Evolutionary conservation across 2,113 vertebrate species (phyloP).

Genomic region (Semicossyphus pulcher): DNA sequence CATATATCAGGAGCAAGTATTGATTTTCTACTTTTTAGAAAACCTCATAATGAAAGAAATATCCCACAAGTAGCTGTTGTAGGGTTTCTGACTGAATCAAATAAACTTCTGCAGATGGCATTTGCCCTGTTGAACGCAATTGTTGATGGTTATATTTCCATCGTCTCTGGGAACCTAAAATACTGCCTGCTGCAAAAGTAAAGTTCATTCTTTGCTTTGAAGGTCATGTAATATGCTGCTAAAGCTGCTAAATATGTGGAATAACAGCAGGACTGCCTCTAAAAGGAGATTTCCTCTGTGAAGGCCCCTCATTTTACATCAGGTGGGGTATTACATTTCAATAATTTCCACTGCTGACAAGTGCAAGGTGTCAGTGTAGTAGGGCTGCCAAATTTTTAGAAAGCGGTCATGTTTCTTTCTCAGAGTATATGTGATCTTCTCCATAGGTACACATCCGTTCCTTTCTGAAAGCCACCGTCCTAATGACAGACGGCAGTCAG

Average conservation of each 20-base stretch:
- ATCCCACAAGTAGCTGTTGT: not conserved
- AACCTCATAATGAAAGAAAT: not conserved
- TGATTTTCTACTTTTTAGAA: not conserved
- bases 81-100: not conserved
- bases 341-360: no score
- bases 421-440: no score
- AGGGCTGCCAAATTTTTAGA: no score
- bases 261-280: no score
- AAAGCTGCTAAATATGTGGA: no score
- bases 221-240: no score
- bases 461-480: no score
- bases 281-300: not conserved
- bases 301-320: not conserved
- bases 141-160: not conserved
- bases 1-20: not conserved
- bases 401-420: no score
- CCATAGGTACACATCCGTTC: no score
- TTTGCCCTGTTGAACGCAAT: not conserved
- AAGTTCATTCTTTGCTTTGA: not conserved
- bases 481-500: no score
- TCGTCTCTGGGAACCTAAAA: not conserved
- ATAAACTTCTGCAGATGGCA: not conserved
- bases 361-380: no score
- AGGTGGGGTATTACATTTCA: no score
- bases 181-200: not conserved